A percentile compares a stretch with the other conserved stretches of the same genome.
phyloP scores from a whole-genome alignment of 2,113 vertebrate species.

The Notiomystis cincta region DNA sequence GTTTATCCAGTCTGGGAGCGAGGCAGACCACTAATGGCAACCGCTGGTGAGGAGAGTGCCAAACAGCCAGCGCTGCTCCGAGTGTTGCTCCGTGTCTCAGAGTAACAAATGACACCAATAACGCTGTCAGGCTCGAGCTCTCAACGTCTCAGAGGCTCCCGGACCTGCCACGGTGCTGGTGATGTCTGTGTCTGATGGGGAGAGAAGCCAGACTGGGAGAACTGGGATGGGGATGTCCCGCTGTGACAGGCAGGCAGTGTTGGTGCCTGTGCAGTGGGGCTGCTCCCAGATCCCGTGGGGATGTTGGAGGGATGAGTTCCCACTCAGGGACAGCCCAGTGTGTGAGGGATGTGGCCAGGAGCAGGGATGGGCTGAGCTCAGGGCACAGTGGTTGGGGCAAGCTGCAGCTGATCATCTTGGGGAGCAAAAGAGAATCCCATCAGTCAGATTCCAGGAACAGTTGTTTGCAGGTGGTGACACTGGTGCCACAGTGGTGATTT shows the following conservation, averaged over 20 bases:
- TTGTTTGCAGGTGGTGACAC: background rate
- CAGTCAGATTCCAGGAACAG: accelerated
- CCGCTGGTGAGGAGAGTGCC: background rate
- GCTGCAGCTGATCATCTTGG: background rate
- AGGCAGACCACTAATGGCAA: background rate
- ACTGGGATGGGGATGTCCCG: background rate
- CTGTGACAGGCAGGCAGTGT: background rate
- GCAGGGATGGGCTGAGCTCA: background rate
- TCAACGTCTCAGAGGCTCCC: accelerated
- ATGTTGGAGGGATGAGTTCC: background rate
- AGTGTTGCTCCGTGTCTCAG: background rate
- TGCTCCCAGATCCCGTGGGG: background rate
- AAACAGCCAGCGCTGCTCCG: background rate
- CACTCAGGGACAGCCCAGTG: accelerated
- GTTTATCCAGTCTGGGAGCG: slow-evolving; percentile 20
- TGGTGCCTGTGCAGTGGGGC: accelerated
- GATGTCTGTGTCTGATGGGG: background rate
- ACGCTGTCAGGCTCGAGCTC: accelerated
- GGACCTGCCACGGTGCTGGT: background rate
- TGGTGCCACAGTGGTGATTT: background rate
- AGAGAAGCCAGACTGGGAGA: background rate
- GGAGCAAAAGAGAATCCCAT: background rate
- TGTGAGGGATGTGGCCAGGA: accelerated
- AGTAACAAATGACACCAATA: background rate
- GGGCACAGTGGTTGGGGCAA: accelerated